phyloP scores from a whole-genome alignment of 2,113 vertebrate genomes.

The Bujurquina vittata region DNA sequence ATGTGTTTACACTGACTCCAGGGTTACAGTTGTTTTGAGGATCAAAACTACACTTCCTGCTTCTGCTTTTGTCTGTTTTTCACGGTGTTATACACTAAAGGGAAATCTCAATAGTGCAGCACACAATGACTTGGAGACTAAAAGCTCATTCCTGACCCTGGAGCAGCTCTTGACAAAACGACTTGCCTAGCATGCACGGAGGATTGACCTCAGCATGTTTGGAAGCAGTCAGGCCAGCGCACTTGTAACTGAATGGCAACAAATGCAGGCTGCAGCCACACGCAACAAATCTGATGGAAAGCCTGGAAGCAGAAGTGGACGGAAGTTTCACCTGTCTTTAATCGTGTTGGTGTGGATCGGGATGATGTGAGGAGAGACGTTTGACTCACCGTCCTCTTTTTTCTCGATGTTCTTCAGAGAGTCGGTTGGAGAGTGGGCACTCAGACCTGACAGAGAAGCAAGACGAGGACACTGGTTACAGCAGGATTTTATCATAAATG shows the following conservation, averaged over 20 bases:
- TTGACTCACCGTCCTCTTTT: slow-evolving; percentile 7
- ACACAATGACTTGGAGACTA: rapidly evolving
- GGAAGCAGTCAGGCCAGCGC: rapidly evolving
- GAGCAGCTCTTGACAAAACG: background rate
- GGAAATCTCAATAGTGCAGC: background rate
- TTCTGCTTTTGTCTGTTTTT: too few species aligned
- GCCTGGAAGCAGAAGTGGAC: background rate
- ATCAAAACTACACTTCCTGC: too few species aligned
- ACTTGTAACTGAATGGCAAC: background rate
- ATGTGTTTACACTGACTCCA: too few species aligned
- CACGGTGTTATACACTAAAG: too few species aligned
- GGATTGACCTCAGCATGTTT: background rate
- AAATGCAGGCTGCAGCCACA: background rate
- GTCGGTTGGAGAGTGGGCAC: slow-evolving; percentile 2
- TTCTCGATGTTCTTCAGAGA: slow-evolving; percentile 16
- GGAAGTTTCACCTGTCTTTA: slow-evolving; percentile 57
- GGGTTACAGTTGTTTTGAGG: too few species aligned
- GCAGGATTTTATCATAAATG: background rate
- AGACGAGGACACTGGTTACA: background rate
- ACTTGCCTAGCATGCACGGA: background rate
- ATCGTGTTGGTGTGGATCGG: background rate
- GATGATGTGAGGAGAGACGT: background rate
- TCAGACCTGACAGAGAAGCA: slow-evolving; percentile 24
- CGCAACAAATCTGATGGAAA: background rate
- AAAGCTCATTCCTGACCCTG: rapidly evolving